Evolutionary conservation across 1,140 invertebrate genomes (phyloP).

Genomic region (Temnothorax curvispinosus): DNA sequence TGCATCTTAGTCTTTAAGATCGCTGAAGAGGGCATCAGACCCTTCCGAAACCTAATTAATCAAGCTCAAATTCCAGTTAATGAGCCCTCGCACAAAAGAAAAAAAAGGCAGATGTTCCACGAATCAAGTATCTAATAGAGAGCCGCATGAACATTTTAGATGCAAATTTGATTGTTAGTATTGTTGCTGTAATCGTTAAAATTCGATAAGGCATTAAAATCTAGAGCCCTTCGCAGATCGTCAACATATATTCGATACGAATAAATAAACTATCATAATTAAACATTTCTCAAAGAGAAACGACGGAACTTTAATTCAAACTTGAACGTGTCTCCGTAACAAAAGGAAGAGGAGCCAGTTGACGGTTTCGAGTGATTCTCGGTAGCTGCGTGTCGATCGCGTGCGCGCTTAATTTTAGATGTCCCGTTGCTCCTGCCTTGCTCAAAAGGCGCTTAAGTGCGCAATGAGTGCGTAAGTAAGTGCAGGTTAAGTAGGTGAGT

Average conservation of each 20-base stretch:
- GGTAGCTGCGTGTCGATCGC: slow-evolving; percentile 64
- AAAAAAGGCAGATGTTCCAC: slow-evolving; percentile 38
- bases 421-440: slow-evolving; percentile 50
- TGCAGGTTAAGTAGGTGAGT: slow-evolving; percentile 63
- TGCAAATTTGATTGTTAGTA: background rate
- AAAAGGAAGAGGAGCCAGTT: slow-evolving; percentile 44
- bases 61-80: slow-evolving; percentile 75
- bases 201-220: background rate
- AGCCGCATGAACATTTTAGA: background rate
- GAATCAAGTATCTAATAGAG: slow-evolving; percentile 61
- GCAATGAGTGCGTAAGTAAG: slow-evolving; percentile 65
- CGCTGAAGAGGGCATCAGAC: slow-evolving; percentile 31
- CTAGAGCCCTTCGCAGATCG: background rate
- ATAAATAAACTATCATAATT: background rate
- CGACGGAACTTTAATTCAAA: background rate
- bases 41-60: slow-evolving; percentile 78
- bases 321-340: background rate
- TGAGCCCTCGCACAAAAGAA: slow-evolving; percentile 32
- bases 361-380: slow-evolving; percentile 51
- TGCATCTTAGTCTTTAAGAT: background rate
- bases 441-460: slow-evolving; percentile 51
- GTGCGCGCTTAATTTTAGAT: slow-evolving; percentile 68
- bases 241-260: background rate
- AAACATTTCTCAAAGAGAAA: background rate
- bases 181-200: background rate